These are phyloP conservation scores for Periphyllus acericola DNA, from an alignment of 2,888 invertebrate genomes.

Conservation along the genomic window DNA sequence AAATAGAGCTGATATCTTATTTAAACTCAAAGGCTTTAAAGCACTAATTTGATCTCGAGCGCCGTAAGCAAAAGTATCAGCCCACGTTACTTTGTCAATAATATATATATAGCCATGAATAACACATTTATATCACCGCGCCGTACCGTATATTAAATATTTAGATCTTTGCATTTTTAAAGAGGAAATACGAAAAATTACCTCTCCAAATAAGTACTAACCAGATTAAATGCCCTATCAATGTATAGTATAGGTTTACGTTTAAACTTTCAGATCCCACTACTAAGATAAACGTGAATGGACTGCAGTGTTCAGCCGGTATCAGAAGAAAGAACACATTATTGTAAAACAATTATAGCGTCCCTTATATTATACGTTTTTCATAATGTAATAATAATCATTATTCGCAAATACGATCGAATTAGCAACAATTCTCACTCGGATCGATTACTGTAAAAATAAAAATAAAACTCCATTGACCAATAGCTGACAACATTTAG, in stretches of 20 bases:
- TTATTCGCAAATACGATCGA: not conserved
- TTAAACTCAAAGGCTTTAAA: too few species aligned
- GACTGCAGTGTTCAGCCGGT: not conserved
- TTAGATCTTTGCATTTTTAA: not conserved
- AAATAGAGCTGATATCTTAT: too few species aligned
- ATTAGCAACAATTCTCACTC: not conserved
- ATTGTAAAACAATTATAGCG: not conserved
- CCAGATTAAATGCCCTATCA: not conserved
- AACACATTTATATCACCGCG: not conserved
- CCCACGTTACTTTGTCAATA: too few species aligned
- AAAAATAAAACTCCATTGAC: too few species aligned
- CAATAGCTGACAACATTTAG: too few species aligned
- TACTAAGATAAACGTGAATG: not conserved
- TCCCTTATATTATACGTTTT: not conserved
- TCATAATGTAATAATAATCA: not conserved
- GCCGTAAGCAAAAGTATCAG: too few species aligned
- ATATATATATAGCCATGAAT: too few species aligned
- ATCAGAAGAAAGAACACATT: not conserved
- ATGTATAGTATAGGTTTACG: not conserved
- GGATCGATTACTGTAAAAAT: not conserved
- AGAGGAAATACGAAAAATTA: not conserved
- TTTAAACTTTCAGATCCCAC: not conserved
- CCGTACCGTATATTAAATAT: not conserved
- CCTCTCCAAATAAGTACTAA: not conserved
- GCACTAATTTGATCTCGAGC: too few species aligned